Evolutionary conservation across 2,113 vertebrate species (phyloP), one percentile per base, ranked within the genome.

Genomic region (Oncorhynchus keta): DNA sequence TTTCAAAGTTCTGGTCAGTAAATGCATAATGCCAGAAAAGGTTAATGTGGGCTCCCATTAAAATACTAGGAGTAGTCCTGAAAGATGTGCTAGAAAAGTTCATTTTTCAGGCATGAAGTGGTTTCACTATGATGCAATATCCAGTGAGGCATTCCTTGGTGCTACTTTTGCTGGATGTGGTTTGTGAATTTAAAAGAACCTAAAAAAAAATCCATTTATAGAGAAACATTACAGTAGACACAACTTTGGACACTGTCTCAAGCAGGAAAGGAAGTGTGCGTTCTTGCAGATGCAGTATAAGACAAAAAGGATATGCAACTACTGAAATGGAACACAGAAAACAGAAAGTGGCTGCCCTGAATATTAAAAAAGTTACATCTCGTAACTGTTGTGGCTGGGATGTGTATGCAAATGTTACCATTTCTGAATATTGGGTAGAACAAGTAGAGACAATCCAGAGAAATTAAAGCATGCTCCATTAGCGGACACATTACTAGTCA

Each of bases 151-250:
- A 30, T 32, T 26, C 65, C 65, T 18, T 22, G 11, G 24, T 30
- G 11, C 14, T 14, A 30, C 28, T 26, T 30, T 30, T 20, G 11
- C 65, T 67, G 65, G 28, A 13, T 67, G 28, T 5, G 55, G 14
- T 57, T 57, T 57, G 20, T 57, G 65, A 67, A 67, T 67, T 32
- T 67, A 32, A 67, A 67, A 67, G 26, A 32, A 32, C 64, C 32
- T 35, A 35, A 35, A 6, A 35, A 6, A 6, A 35, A 6, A 35
- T 0, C 0, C 0, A 6, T 6, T 0, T 6, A 22, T 66, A 28
- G 22, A 9, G 64, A 22, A 66, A 28, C 12, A 26, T 26, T 14
- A 28, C 28, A 16, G 65, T 28, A 67, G 65, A 30, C 26, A 67
- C 24, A 26, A 32, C 24, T 67, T 5, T 16, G 65, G 5, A 32